Base-by-base conservation (phyloP, 2,113 vertebrate species). In the Muntiacus reevesi region DNA sequence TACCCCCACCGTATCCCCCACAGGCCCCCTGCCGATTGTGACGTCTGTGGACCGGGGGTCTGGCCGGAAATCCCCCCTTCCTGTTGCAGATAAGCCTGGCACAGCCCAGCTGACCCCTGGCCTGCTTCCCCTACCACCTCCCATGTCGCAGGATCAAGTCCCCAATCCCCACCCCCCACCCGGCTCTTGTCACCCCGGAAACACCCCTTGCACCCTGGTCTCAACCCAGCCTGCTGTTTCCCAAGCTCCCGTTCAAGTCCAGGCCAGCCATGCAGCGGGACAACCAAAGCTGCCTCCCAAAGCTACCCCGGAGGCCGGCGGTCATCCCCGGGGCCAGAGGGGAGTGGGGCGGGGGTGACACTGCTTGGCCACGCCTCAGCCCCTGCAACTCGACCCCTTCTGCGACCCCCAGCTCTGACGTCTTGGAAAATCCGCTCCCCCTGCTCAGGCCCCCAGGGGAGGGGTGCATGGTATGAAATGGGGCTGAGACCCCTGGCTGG, bases 371-470 rank as follows among this genome's bases (percentile, higher is more conserved):
- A 96, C 88, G 96, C 97, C 97, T 76, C 93, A 5, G 47, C 45
- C 92, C 67, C 94, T 98, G 95, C 96, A 98, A 97, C 96, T 96
- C 84, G 98, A 98, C 97, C 96, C 95, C 4, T 12, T 54, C 89
- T 71, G 86, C 86, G 79, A 97, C 95, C 96, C 97, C 97, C 55
- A 55, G 93, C 97, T 97, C 98, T 97, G 97, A 98, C 97, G 97
- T 98, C 96, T 98, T 7, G 97, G 97, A 98, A 98, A 98, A 98
- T 96, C 83, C 30, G 10, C 67, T 43, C 71, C 71, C 96, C 96
- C 91, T 99, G 97, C 99, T 98, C 0, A 99, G 99, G 85, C 99
- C 99, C 99, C 98, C 23, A 7, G 59, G 36, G 81, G 83, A 74
- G 89, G 92, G 91, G 83, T 87, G 52, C 86, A 87, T 57, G 45